phyloP scores from a whole-genome alignment of 1,140 invertebrate genomes.

The Medauroidea extradentata region DNA sequence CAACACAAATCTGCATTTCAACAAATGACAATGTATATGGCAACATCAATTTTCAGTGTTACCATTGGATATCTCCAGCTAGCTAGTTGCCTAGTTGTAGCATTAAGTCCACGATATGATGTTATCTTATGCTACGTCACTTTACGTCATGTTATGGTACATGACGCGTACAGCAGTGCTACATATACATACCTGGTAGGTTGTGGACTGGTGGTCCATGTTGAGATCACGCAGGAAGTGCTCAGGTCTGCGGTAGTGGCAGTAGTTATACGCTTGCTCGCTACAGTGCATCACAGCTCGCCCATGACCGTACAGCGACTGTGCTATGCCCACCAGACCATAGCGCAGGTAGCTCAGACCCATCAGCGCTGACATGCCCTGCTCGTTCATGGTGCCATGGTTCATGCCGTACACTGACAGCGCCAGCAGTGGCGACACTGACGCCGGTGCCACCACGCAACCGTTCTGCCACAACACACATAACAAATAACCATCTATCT shows the following conservation, averaged over 20 bases:
- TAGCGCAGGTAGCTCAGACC: conserved; percentile 69
- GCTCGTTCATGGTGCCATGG: conserved; percentile 40
- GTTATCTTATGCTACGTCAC: too few relatives aligned
- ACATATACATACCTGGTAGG: too few relatives aligned
- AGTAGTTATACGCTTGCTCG: conserved; percentile 52
- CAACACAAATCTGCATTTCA: too few relatives aligned
- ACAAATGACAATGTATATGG: too few relatives aligned
- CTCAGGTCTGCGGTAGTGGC: conserved; percentile 59
- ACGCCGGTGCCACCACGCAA: conserved; percentile 38
- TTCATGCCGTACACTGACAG: conserved; percentile 44
- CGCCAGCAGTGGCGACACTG: conserved; percentile 39
- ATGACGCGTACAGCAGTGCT: too few relatives aligned
- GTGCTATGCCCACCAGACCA: conserved; percentile 64
- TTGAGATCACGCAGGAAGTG: conserved; percentile 64
- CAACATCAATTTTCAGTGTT: too few relatives aligned
- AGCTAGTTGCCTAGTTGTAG: too few relatives aligned
- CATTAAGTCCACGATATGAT: too few relatives aligned
- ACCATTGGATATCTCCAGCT: too few relatives aligned
- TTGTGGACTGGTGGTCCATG: conserved; percentile 43
- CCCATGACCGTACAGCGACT: conserved; percentile 70
- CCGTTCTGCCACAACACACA: conserved; percentile 35
- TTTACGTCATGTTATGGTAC: too few relatives aligned
- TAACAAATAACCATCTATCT: too few relatives aligned
- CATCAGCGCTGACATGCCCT: conserved; percentile 62
- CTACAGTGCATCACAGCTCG: conserved; percentile 59